phyloP scores from a whole-genome alignment of 2,888 invertebrate species.

The Campaea margaritaria region DNA sequence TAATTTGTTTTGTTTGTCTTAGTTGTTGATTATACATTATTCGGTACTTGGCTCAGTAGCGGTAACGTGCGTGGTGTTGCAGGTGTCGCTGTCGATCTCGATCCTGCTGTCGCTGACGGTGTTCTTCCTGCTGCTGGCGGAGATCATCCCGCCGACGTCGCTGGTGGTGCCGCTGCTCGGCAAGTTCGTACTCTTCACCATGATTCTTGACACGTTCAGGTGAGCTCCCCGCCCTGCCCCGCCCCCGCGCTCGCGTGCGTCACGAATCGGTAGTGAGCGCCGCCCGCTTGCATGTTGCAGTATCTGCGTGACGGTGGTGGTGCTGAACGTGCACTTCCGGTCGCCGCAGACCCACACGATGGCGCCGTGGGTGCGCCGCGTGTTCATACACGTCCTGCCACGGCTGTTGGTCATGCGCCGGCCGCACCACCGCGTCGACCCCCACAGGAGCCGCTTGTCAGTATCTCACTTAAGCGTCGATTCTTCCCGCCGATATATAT shows the following conservation, averaged over 20 bases:
- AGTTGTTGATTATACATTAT: too few species aligned
- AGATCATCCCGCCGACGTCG: conserved; percentile 90
- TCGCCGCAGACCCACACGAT: conserved; percentile 99
- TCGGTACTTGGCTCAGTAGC: too few species aligned
- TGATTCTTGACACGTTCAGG: conserved; percentile 98
- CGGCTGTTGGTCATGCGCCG: conserved; percentile 96
- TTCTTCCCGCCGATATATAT: too few species aligned
- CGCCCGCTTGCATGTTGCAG: conserved; percentile 70
- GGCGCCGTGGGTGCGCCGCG: conserved; percentile 98
- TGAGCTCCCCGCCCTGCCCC: conserved; percentile 61
- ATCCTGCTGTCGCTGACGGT: conserved; percentile 97
- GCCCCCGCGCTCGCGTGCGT: neutral
- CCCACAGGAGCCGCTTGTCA: conserved; percentile 85
- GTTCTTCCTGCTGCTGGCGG: conserved; percentile 94
- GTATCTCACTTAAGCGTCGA: conserved; percentile 37
- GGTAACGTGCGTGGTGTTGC: neutral
- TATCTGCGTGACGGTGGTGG: conserved; percentile 97
- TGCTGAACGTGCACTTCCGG: conserved; percentile 98
- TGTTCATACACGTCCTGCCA: conserved; percentile 98
- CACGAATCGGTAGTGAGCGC: neutral
- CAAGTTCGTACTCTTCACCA: conserved; percentile 97
- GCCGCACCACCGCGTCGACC: conserved; percentile 88
- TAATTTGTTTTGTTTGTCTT: too few species aligned
- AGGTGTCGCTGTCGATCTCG: conserved; percentile 97
- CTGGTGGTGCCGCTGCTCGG: conserved; percentile 96